Evolutionary conservation across 2,797 vertebrate species (phyloP).

Genomic region (Diglossa cyanea): DNA sequence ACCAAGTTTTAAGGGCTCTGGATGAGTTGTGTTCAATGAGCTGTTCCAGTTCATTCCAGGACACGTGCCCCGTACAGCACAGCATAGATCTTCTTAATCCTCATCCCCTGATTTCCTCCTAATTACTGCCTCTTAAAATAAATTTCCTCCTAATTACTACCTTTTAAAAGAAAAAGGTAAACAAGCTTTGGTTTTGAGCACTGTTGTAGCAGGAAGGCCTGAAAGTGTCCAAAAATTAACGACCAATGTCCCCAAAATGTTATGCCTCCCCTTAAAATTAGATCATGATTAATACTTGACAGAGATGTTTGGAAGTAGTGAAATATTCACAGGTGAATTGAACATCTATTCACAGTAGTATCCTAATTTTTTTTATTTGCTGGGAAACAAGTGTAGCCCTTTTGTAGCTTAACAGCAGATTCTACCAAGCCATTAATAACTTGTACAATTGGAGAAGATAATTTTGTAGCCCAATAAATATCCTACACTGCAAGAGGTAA

Average conservation of each 20-base stretch:
- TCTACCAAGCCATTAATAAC: background rate
- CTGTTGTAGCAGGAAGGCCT: background rate
- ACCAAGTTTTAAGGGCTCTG: background rate
- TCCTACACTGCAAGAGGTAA: background rate
- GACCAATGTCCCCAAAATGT: background rate
- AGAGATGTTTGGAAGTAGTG: background rate
- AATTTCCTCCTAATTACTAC: background rate
- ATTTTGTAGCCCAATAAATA: background rate
- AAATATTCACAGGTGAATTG: background rate
- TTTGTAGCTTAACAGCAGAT: background rate
- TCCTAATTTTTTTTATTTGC: background rate
- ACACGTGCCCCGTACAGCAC: accelerated
- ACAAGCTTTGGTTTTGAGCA: background rate
- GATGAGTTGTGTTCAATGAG: background rate
- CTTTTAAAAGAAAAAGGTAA: background rate
- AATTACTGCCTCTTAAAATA: background rate
- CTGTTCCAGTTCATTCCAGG: background rate
- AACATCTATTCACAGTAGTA: background rate
- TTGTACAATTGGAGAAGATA: background rate
- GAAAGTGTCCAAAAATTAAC: background rate
- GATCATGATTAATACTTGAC: background rate
- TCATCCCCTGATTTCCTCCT: background rate
- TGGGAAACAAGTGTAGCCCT: background rate
- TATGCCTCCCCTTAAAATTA: background rate
- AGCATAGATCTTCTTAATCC: background rate